phyloP scores from a whole-genome alignment of 2,113 vertebrate genomes.

The Cochlearius cochlearius region DNA sequence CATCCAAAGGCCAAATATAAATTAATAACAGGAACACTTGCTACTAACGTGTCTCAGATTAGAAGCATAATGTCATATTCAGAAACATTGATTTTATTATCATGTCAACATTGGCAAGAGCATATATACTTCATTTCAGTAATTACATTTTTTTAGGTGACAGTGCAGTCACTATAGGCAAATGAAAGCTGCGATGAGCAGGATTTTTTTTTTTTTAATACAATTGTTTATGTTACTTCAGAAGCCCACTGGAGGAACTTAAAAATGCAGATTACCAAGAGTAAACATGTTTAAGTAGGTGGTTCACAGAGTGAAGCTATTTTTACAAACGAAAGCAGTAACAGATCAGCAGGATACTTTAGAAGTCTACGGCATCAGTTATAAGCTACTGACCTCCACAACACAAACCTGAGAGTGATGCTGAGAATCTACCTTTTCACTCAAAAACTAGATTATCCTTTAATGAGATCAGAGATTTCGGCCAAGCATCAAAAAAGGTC shows the following conservation, averaged over 20 bases:
- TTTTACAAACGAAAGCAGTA: conserved; percentile 57
- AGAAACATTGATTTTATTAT: conserved; percentile 73
- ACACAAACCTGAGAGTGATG: background rate
- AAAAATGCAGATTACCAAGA: conserved; percentile 13
- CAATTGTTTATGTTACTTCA: conserved; percentile 11
- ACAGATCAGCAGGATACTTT: conserved; percentile 1
- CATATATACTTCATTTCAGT: conserved; percentile 36
- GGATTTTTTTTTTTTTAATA: background rate
- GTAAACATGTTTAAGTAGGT: conserved; percentile 40
- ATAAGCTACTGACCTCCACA: conserved; percentile 24
- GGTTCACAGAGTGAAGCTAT: conserved; percentile 36
- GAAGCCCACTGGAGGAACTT: background rate
- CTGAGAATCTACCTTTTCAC: conserved; percentile 26
- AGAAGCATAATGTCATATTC: conserved; percentile 66
- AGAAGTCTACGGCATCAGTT: background rate
- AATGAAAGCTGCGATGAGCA: background rate
- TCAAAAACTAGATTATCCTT: conserved; percentile 53
- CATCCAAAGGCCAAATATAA: conserved; percentile 75
- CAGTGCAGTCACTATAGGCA: background rate
- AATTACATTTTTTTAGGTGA: background rate
- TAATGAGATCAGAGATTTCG: conserved; percentile 24
- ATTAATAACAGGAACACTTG: conserved; percentile 74
- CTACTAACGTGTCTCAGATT: conserved; percentile 73
- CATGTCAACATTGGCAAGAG: conserved; percentile 62
- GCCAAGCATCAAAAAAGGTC: conserved; percentile 41